Conservation (phyloP, 1,140 invertebrate species). For the Phthorimaea operculella region DNA sequence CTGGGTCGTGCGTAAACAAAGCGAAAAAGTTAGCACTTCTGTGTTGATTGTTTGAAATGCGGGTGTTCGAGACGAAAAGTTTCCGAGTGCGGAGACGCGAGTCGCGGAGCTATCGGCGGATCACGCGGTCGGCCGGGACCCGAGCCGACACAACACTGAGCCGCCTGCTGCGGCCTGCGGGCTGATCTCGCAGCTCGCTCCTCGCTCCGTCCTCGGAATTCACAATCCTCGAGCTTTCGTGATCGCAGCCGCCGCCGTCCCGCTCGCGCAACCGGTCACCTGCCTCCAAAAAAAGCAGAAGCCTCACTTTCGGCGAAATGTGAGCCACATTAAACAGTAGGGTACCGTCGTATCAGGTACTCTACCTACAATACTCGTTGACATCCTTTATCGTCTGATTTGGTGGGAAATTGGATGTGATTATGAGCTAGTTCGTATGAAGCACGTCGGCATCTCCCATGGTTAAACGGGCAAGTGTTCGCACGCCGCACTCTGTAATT, state of each 20-base stretch:
- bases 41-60: not conserved
- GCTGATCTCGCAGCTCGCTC: not conserved
- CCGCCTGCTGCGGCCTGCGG: not conserved
- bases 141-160: conserved; percentile 50
- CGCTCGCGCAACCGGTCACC: conserved; percentile 52
- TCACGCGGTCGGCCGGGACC: conserved; percentile 32
- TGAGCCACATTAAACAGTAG: conserved; percentile 41
- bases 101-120: conserved; percentile 15
- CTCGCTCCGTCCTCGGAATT: conserved; percentile 3
- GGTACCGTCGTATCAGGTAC: conserved; percentile 14
- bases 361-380: not conserved
- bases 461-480: conserved; percentile 18
- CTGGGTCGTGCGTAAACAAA: not conserved
- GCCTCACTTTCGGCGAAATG: conserved; percentile 57
- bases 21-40: conserved; percentile 4
- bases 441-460: not conserved
- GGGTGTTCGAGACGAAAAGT: conserved; percentile 36
- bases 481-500: conserved; percentile 43
- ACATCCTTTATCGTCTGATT: not conserved
- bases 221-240: conserved; percentile 40
- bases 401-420: not conserved
- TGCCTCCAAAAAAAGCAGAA: conserved; percentile 53
- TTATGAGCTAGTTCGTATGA: conserved; percentile 6
- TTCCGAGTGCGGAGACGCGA: conserved; percentile 34
- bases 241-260: conserved; percentile 30